A percentile compares a stretch with the other conserved stretches of the same genome.
Evolutionary conservation across 2,888 invertebrate species (phyloP).

Genomic region (Cataglyphis altisquamis): DNA sequence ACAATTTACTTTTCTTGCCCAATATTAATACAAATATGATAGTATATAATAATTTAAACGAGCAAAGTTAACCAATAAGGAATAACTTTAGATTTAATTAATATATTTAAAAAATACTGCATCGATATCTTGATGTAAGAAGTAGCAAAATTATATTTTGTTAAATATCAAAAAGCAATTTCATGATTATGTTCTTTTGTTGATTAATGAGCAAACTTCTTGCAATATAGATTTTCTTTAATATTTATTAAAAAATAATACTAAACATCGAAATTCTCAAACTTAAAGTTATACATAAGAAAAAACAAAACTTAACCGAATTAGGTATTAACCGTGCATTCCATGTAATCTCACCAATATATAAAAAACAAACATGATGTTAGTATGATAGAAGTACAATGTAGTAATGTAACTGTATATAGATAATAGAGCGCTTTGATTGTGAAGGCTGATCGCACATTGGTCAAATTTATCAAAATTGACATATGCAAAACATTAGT

Average conservation of each 20-base stretch:
- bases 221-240: not conserved
- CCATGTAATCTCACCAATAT: slow-evolving; percentile 21
- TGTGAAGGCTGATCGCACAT: not conserved
- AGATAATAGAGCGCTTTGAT: not conserved
- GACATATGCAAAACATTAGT: slow-evolving; percentile 1
- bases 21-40: slow-evolving; percentile 17
- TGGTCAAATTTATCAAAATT: slow-evolving; percentile 12
- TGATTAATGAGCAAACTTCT: not conserved
- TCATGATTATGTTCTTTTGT: not conserved
- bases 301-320: slow-evolving; percentile 26
- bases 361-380: slow-evolving; percentile 2
- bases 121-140: not conserved
- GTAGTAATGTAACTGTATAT: not conserved
- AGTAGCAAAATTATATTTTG: not conserved
- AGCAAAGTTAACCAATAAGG: not conserved
- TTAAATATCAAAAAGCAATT: not conserved
- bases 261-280: slow-evolving; percentile 10
- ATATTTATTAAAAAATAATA: slow-evolving; percentile 29
- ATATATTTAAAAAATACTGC: slow-evolving; percentile 29
- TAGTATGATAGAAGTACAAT: not conserved
- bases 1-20: not conserved
- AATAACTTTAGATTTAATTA: slow-evolving; percentile 18
- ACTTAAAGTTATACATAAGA: slow-evolving; percentile 10
- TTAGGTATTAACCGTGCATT: not conserved
- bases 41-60: slow-evolving; percentile 5